Conservation (phyloP, 2,888 invertebrate genomes). For the Meandrusa payeni region DNA sequence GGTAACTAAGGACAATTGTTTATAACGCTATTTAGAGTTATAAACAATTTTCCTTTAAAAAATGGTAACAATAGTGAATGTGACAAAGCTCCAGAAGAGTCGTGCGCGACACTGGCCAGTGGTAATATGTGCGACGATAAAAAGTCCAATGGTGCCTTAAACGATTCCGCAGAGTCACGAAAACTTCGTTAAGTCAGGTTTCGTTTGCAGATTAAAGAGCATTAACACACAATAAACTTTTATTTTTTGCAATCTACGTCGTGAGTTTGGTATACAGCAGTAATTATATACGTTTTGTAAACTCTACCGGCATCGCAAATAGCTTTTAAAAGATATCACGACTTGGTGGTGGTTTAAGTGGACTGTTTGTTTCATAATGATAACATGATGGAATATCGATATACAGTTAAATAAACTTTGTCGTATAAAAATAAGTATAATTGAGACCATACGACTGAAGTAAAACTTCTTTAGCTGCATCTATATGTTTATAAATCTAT, state of each 20-base stretch:
- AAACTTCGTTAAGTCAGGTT: constrained; percentile 22
- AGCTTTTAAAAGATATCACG: constrained; percentile 4
- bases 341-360: too few relatives aligned
- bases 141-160: constrained; percentile 12
- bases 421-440: too few relatives aligned
- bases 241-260: constrained; percentile 16
- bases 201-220: constrained; percentile 23
- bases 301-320: background rate
- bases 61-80: background rate
- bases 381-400: too few relatives aligned
- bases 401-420: too few relatives aligned
- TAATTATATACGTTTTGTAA: constrained; percentile 2
- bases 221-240: constrained; percentile 25
- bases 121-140: constrained; percentile 7
- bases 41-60: background rate
- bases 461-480: too few relatives aligned
- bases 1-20: too few relatives aligned
- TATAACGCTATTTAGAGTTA: background rate
- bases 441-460: too few relatives aligned
- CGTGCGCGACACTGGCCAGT: constrained; percentile 2
- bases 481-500: too few relatives aligned
- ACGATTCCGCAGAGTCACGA: constrained; percentile 17
- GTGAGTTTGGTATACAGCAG: background rate
- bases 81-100: constrained; percentile 5
- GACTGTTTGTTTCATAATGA: too few relatives aligned